Evolutionary conservation across 2,888 invertebrate genomes (phyloP).

Genomic region (Troides aeacus): DNA sequence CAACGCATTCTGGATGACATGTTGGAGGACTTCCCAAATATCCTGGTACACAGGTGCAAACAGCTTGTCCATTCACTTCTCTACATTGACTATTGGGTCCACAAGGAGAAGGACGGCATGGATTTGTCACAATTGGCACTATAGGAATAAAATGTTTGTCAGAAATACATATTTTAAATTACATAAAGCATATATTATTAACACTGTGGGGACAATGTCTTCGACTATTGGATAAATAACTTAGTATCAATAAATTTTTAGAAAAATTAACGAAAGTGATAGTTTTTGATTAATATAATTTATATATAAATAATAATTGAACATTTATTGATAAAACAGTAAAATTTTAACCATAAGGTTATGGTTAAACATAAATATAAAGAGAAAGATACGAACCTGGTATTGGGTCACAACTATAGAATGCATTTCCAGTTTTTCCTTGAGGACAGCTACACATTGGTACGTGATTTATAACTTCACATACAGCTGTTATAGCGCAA

Average conservation of each 20-base stretch:
- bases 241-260: too few species aligned
- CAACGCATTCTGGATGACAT: conserved; percentile 88
- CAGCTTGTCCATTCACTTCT: conserved; percentile 83
- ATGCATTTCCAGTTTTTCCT: conserved; percentile 85
- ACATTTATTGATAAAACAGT: neutral
- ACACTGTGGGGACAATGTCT: too few species aligned
- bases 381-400: conserved; percentile 50
- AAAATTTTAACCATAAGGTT: neutral
- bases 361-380: neutral
- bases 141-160: conserved; percentile 34
- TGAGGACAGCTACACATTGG: conserved; percentile 86
- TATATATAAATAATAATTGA: neutral
- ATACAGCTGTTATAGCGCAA: conserved; percentile 85
- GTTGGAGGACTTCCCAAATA: conserved; percentile 86
- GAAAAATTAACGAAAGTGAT: too few species aligned
- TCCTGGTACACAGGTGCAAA: conserved; percentile 86
- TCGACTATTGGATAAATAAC: too few species aligned
- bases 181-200: too few species aligned
- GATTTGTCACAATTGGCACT: conserved; percentile 75
- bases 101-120: conserved; percentile 87
- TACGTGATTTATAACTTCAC: conserved; percentile 86
- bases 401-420: conserved; percentile 80
- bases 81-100: conserved; percentile 87
- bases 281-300: too few species aligned
- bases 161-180: too few species aligned